Conservation (phyloP, 1,140 invertebrate genomes). For the Lethrus apterus region DNA sequence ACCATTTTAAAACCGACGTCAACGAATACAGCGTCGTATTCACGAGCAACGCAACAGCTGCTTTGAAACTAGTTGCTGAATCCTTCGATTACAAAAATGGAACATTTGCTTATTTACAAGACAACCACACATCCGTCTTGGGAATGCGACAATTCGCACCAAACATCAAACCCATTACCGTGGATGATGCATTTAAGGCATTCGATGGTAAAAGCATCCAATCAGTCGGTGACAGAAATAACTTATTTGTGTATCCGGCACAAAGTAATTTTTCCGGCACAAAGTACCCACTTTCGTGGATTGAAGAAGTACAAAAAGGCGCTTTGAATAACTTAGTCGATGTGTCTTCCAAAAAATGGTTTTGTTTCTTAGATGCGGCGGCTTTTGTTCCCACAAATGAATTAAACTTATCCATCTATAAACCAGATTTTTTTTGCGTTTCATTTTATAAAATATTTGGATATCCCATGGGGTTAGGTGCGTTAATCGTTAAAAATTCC, state of each 20-base stretch:
- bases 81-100: conserved; percentile 51
- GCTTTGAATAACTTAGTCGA: conserved; percentile 45
- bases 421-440: conserved; percentile 84
- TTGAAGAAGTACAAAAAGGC: conserved; percentile 57
- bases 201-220: conserved; percentile 16
- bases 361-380: conserved; percentile 81
- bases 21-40: conserved; percentile 85
- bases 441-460: conserved; percentile 99
- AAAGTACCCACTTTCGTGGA: conserved; percentile 77
- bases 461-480: conserved; percentile 90
- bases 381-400: conserved; percentile 69
- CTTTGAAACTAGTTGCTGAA: conserved; percentile 78
- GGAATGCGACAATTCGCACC: conserved; percentile 64
- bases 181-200: conserved; percentile 32
- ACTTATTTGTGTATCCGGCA: conserved; percentile 80
- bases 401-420: conserved; percentile 62
- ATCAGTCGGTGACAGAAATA: conserved; percentile 41
- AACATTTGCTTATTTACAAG: conserved; percentile 71
- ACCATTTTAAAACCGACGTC: conserved; percentile 73
- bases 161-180: conserved; percentile 29
- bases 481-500: conserved; percentile 69
- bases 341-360: conserved; percentile 57
- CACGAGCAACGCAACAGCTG: conserved; percentile 79
- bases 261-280: conserved; percentile 92
- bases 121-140: conserved; percentile 93